Evolutionary conservation across 2,113 vertebrate genomes (phyloP).

Genomic region (Aphelocoma coerulescens): DNA sequence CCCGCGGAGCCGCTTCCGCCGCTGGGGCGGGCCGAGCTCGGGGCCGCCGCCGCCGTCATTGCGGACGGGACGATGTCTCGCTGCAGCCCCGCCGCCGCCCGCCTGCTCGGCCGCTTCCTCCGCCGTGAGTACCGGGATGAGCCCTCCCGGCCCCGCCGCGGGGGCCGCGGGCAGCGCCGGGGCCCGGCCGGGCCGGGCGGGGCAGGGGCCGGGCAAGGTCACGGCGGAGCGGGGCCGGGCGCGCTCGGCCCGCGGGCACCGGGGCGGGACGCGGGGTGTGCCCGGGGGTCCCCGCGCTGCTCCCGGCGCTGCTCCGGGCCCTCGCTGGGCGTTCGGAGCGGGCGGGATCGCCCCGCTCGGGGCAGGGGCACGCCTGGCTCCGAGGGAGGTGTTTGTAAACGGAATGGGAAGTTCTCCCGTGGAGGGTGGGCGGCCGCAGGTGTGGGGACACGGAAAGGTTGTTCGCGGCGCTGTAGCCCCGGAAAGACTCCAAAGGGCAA

Average conservation of each 20-base stretch:
- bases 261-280: background rate
- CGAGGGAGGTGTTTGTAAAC: rapidly evolving
- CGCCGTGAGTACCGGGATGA: slow-evolving; percentile 10
- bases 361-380: background rate
- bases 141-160: background rate
- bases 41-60: background rate
- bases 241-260: background rate
- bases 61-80: slow-evolving; percentile 26
- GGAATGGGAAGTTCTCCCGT: rapidly evolving
- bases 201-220: background rate
- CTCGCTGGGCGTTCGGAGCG: background rate
- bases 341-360: background rate
- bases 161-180: background rate
- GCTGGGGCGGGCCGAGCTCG: background rate
- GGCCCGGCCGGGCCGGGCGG: background rate
- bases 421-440: background rate
- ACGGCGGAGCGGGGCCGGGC: background rate
- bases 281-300: background rate
- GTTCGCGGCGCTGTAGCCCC: rapidly evolving
- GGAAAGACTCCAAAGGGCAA: background rate
- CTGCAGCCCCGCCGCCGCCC: slow-evolving; percentile 2
- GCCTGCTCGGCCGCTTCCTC: slow-evolving; percentile 18
- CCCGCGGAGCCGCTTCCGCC: background rate
- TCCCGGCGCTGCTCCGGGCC: background rate
- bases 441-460: rapidly evolving